phyloP scores from a whole-genome alignment of 2,797 vertebrate species.

The Morus bassanus region DNA sequence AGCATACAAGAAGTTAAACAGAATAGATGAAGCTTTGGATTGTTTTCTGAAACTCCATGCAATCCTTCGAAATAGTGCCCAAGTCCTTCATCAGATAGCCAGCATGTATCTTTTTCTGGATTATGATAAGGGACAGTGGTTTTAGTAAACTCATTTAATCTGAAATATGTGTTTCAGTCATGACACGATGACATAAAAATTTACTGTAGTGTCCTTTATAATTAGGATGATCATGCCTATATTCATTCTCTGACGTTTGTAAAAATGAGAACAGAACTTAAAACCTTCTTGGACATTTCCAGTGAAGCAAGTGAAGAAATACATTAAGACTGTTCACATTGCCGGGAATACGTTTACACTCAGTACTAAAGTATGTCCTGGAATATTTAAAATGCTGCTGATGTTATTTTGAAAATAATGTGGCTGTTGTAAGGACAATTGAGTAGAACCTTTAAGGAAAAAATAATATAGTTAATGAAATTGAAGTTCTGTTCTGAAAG shows the following conservation, averaged over 20 bases:
- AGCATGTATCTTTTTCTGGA: slow-evolving; percentile 85
- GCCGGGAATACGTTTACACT: not conserved
- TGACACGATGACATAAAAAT: not conserved
- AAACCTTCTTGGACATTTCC: not conserved
- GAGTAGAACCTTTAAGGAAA: not conserved
- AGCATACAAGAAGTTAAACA: slow-evolving; percentile 87
- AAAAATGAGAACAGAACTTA: not conserved
- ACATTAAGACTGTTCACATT: not conserved
- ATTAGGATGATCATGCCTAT: not conserved
- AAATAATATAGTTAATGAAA: not conserved
- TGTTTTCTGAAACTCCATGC: slow-evolving; percentile 95
- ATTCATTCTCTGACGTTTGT: not conserved
- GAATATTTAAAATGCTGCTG: not conserved
- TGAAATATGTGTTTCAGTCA: rapidly evolving
- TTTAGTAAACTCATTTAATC: not conserved
- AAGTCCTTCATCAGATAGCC: slow-evolving; percentile 93
- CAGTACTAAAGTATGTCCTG: not conserved
- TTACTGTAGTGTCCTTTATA: not conserved
- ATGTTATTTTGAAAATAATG: not conserved
- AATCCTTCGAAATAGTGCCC: slow-evolving; percentile 89
- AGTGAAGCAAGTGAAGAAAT: not conserved
- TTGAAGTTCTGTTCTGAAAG: not conserved
- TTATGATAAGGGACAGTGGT: not conserved
- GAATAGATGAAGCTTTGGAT: slow-evolving; percentile 90
- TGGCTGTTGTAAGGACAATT: not conserved